phyloP scores from a whole-genome alignment of 1,140 invertebrate genomes.

The Spodoptera litura region DNA sequence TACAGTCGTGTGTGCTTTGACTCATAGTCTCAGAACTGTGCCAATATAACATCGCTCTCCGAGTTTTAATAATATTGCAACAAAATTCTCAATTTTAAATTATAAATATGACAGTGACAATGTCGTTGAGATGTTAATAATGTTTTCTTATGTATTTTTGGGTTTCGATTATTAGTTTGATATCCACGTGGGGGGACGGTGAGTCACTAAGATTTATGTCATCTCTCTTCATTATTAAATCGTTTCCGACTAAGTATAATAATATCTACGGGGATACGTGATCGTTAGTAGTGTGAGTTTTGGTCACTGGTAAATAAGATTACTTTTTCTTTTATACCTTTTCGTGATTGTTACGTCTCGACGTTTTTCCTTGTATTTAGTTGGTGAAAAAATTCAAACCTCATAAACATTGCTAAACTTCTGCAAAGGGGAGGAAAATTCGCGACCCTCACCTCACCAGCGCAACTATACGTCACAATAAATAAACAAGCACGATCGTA shows the following conservation, averaged over 20 bases:
- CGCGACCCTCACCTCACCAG: background rate
- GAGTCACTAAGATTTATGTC: background rate
- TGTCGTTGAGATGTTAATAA: slow-evolving; percentile 1
- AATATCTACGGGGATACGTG: no score
- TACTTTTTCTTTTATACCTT: no score
- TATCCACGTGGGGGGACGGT: background rate
- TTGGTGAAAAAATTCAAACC: background rate
- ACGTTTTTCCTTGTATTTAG: background rate
- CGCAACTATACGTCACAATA: background rate
- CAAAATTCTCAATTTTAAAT: background rate
- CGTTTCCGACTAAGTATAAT: no score
- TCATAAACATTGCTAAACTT: slow-evolving; percentile 13
- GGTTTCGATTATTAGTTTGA: background rate
- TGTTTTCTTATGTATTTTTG: slow-evolving; percentile 5
- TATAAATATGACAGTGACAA: slow-evolving; percentile 26
- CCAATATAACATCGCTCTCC: slow-evolving; percentile 5
- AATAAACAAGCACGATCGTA: slow-evolving; percentile 6
- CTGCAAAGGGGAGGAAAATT: slow-evolving; percentile 10
- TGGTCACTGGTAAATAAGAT: no score
- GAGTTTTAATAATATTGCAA: slow-evolving; percentile 17
- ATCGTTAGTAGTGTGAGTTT: no score
- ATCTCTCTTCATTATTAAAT: no score
- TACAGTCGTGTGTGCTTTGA: slow-evolving; percentile 29
- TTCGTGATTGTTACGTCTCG: slow-evolving; percentile 5
- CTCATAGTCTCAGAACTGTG: slow-evolving; percentile 30